phyloP scores from a whole-genome alignment of 2,113 vertebrate genomes.

The Todiramphus saurophagus region DNA sequence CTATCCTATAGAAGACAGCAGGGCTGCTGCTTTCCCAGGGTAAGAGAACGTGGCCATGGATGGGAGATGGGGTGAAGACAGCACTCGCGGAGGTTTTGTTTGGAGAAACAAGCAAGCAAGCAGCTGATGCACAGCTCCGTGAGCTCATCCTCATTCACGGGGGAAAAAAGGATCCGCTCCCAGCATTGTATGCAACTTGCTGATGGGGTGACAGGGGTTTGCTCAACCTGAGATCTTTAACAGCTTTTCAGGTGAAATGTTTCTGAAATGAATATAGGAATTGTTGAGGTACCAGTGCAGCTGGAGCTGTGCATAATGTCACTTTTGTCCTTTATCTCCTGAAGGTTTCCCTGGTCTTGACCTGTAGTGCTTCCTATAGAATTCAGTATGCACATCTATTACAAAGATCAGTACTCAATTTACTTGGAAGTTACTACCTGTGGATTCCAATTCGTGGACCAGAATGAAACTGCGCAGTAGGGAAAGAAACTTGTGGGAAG shows the following conservation, averaged over 20 bases:
- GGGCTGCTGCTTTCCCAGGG: neutral
- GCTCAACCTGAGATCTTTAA: neutral
- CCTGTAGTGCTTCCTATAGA: neutral
- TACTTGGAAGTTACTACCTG: neutral
- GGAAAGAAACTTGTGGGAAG: neutral
- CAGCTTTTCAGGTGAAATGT: neutral
- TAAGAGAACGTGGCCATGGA: accelerated
- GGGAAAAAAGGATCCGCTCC: neutral
- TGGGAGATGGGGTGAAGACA: accelerated
- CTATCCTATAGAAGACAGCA: neutral
- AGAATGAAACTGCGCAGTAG: accelerated
- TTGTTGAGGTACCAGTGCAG: no score
- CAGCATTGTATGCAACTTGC: accelerated
- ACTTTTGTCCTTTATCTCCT: neutral
- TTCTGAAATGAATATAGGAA: neutral
- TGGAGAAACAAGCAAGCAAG: neutral
- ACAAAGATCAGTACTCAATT: neutral
- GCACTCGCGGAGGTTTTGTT: neutral
- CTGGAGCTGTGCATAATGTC: neutral
- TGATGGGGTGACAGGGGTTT: neutral
- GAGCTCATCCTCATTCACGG: neutral
- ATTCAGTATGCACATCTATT: neutral
- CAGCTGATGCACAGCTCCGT: neutral
- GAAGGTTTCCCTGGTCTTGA: neutral
- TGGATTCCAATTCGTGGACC: accelerated